These are phyloP conservation scores for Lacerta bilineata DNA, from an alignment of 2,797 vertebrate genomes.

Conservation along the genomic window DNA sequence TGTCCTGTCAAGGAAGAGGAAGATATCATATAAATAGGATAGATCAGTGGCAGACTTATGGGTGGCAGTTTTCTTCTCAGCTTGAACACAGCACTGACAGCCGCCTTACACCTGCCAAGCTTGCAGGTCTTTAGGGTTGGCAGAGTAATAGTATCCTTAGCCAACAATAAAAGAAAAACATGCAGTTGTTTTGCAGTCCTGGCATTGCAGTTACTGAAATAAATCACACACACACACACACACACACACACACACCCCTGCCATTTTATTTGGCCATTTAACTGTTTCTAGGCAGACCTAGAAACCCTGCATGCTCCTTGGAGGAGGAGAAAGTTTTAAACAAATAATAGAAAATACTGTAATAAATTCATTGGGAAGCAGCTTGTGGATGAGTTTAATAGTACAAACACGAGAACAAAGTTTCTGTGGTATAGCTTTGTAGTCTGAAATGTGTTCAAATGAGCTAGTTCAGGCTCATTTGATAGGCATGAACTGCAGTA, in stretches of 20 bases:
- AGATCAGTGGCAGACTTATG: background rate
- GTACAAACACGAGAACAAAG: background rate
- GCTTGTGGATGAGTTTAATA: background rate
- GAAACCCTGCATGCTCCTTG: background rate
- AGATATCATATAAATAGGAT: fast-evolving
- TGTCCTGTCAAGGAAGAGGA: conserved; percentile 17
- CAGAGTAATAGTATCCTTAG: conserved; percentile 43
- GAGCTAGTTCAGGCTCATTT: background rate
- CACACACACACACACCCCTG: background rate
- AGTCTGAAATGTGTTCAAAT: background rate
- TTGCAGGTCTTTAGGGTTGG: conserved; percentile 7
- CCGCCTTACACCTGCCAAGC: conserved; percentile 17
- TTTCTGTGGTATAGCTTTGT: background rate
- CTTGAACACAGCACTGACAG: conserved; percentile 47
- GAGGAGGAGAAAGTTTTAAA: background rate
- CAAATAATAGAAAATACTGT: background rate
- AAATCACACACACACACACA: background rate
- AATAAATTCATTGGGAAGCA: background rate
- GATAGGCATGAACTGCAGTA: background rate
- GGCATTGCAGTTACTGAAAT: conserved; percentile 34
- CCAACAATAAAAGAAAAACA: conserved; percentile 19
- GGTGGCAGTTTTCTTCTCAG: conserved; percentile 2
- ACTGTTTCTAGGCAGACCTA: background rate
- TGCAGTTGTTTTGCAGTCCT: conserved; percentile 9
- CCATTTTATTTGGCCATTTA: too few relatives aligned